Percentiles rank a stretch among this genome's conserved stretches.
Evolutionary conservation across 2,797 vertebrate genomes (phyloP).

Genomic region (Melanogrammus aeglefinus): DNA sequence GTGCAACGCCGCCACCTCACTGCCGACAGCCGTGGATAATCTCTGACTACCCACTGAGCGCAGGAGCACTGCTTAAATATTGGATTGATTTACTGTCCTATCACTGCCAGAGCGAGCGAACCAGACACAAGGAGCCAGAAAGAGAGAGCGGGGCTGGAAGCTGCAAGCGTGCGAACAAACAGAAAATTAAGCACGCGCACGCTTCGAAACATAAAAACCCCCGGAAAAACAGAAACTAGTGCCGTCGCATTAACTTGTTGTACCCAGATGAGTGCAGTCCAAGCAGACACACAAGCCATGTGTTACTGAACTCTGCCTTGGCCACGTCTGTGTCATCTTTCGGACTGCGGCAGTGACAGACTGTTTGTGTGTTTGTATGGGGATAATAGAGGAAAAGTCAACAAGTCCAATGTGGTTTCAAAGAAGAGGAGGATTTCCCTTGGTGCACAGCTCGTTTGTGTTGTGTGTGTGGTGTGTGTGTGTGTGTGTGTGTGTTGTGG

Average conservation of each 20-base stretch:
- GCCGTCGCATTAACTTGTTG: conserved; percentile 55
- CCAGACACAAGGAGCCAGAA: conserved; percentile 54
- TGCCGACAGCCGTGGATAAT: conserved; percentile 75
- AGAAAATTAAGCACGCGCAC: conserved; percentile 49
- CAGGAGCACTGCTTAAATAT: conserved; percentile 81
- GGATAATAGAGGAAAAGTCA: conserved; percentile 35
- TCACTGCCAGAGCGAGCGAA: conserved; percentile 69
- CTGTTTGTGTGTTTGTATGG: conserved; percentile 7
- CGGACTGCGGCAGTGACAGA: not conserved
- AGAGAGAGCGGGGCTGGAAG: conserved; percentile 13
- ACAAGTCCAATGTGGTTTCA: not conserved
- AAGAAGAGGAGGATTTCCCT: not conserved
- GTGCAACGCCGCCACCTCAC: conserved; percentile 66
- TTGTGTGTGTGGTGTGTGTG: not conserved
- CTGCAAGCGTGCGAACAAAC: conserved; percentile 56
- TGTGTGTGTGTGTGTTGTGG: no score
- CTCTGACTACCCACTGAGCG: conserved; percentile 73
- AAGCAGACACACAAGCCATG: conserved; percentile 32
- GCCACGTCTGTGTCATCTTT: not conserved
- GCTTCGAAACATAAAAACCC: not conserved
- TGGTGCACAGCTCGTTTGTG: not conserved
- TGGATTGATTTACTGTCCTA: conserved; percentile 82
- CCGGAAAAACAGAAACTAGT: conserved; percentile 8
- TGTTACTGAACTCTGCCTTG: no score
- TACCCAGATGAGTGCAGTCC: not conserved